Evolutionary conservation across 2,113 vertebrate species (phyloP).

Genomic region (Datnioides undecimradiatus): DNA sequence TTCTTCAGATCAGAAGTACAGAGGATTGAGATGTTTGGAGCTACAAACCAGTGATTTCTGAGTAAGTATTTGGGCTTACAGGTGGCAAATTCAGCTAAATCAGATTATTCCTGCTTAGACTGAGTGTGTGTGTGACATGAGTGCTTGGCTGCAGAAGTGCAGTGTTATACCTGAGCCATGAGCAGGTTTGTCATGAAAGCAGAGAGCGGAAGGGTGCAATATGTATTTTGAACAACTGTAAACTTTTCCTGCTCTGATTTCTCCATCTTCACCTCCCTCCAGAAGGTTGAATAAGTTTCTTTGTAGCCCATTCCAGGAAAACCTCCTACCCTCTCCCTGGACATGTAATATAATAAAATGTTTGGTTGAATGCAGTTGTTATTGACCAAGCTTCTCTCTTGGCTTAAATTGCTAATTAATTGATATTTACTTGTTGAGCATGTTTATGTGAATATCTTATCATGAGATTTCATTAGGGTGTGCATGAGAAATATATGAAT

Average conservation of each 20-base stretch:
- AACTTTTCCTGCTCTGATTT: background rate
- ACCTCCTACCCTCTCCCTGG: background rate
- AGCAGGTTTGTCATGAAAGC: background rate
- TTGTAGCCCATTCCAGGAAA: background rate
- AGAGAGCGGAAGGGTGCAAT: background rate
- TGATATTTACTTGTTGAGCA: background rate
- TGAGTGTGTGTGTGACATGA: background rate
- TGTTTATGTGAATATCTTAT: background rate
- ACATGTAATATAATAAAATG: background rate
- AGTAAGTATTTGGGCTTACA: too few relatives aligned
- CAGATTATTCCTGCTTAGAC: too few relatives aligned
- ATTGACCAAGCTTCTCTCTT: background rate
- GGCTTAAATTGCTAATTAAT: background rate
- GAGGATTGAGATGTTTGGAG: too few relatives aligned
- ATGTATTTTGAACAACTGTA: background rate
- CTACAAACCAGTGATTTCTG: too few relatives aligned
- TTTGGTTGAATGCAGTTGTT: background rate
- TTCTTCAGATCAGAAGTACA: too few relatives aligned
- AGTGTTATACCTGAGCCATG: background rate
- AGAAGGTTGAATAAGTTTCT: background rate
- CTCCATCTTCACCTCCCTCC: background rate
- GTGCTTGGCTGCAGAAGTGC: too few relatives aligned
- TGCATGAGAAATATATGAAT: background rate
- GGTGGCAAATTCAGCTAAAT: too few relatives aligned
- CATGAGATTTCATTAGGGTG: background rate